phyloP scores from a whole-genome alignment of 2,888 invertebrate species.

The Campopleginae sp. region DNA sequence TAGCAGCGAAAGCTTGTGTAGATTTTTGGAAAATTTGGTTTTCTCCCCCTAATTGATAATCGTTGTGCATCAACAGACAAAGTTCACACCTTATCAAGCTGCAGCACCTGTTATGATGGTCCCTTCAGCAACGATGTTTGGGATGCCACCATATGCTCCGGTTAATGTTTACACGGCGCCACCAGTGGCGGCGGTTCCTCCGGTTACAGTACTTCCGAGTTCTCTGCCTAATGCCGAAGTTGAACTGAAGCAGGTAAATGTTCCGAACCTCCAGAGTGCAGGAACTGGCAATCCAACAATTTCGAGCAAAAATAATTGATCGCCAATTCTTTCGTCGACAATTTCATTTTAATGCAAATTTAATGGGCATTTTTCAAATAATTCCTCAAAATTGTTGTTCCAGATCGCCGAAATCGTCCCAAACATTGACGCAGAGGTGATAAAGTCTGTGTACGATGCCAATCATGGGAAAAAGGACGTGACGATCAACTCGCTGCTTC shows the following conservation, averaged over 20 bases:
- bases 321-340: background rate
- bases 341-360: background rate
- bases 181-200: slow-evolving; percentile 73
- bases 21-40: background rate
- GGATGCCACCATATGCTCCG: slow-evolving; percentile 81
- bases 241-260: slow-evolving; percentile 87
- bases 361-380: background rate
- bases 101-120: slow-evolving; percentile 89
- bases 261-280: background rate
- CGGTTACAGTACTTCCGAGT: slow-evolving; percentile 83
- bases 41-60: slow-evolving; percentile 25
- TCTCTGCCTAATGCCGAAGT: slow-evolving; percentile 84
- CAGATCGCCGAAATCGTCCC: slow-evolving; percentile 99
- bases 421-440: slow-evolving; percentile 95
- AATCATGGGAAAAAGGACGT: slow-evolving; percentile 95
- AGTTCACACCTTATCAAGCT: slow-evolving; percentile 84
- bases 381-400: slow-evolving; percentile 71
- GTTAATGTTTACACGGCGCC: slow-evolving; percentile 85
- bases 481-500: slow-evolving; percentile 95
- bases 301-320: background rate
- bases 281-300: background rate
- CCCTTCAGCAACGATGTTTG: slow-evolving; percentile 85
- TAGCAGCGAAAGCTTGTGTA: background rate
- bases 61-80: slow-evolving; percentile 69
- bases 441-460: slow-evolving; percentile 95